Evolutionary conservation across 2,113 vertebrate genomes (phyloP), one percentile per base, ranked within the genome.

Genomic region (Ailurus styani): DNA sequence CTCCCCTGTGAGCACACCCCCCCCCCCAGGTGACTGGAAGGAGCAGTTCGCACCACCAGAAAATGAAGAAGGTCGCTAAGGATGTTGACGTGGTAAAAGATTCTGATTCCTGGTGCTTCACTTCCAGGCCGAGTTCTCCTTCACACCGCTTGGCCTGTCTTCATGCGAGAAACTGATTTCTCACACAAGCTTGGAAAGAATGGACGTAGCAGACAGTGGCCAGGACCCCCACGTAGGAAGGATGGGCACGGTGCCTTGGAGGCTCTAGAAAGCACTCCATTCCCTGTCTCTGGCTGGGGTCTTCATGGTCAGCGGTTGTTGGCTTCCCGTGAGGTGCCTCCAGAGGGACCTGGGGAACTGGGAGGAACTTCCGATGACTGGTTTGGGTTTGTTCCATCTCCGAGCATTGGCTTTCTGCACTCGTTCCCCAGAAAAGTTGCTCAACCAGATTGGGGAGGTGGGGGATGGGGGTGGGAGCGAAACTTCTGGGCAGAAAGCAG

Each of bases 61-160:
- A 27, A 52, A 47, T 37, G 55, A 13, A 34, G 37, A 34, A 25
- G 66, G 23, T 87, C 40, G 1, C 62, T 10, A 0, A 21, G 4
- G n/a, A 3, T 45, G 34, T 54, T 54, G 14, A 47, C 0, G 0
- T 14, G 18, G 68, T 42, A 2, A 7, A 47, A 25, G 66, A 20
- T 27, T 68, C 29, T 11, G 50, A 42, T 6, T 13, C 34, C 42
- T 31, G 21, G 57, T 6, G 70, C 77, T 84, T 23, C 45, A 5
- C 57, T 31, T 83, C 34, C 29, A 27, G 68, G n/a, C 84, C 11
- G 42, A 42, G 34, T 34, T 27, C 29, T 31, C 14, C 10, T 37
- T 45, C 9, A 37, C 21, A 0, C 8, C 10, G 1, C 47, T 50
- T 78, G 83, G 88, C 37, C 40, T 34, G 68, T n/a, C 47, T 31